Conservation (phyloP, 2,888 invertebrate genomes). For the Helicoverpa assulta region DNA sequence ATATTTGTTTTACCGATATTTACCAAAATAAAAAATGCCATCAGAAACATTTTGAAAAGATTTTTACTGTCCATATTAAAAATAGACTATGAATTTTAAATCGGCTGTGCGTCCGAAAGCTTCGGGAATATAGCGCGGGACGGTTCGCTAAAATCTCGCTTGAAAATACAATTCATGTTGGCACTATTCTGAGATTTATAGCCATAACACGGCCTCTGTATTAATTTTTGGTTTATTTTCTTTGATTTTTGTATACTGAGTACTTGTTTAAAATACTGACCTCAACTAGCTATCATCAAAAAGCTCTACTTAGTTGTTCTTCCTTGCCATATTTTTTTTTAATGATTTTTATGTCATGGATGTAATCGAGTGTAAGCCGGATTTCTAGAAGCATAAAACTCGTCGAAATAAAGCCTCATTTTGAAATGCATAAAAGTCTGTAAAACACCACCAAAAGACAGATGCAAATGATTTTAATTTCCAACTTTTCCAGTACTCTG, state of each 20-base stretch:
- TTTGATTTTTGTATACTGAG: neutral
- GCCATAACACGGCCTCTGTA: neutral
- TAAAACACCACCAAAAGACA: too few relatives aligned
- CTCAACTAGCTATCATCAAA: too few relatives aligned
- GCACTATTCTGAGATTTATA: constrained; percentile 13
- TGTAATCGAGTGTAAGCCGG: too few relatives aligned
- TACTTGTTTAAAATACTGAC: too few relatives aligned
- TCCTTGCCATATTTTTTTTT: too few relatives aligned
- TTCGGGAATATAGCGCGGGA: constrained; percentile 1
- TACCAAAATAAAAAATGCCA: neutral
- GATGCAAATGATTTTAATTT: too few relatives aligned
- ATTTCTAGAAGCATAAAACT: too few relatives aligned
- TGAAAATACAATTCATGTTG: constrained; percentile 15
- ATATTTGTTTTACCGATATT: too few relatives aligned
- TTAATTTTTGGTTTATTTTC: neutral
- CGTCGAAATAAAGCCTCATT: too few relatives aligned
- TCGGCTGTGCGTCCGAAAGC: constrained; percentile 12
- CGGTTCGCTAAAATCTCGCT: constrained; percentile 8
- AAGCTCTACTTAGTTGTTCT: too few relatives aligned
- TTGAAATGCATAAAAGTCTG: too few relatives aligned
- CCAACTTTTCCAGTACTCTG: neutral
- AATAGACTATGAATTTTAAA: constrained; percentile 7
- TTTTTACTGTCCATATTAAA: constrained; percentile 14
- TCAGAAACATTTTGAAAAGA: constrained; percentile 9
- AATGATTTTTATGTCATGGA: too few relatives aligned